A percentile compares a stretch with the other conserved stretches of the same genome.
Conservation (phyloP, 2,113 vertebrate species). For the Brienomyrus brachyistius region DNA sequence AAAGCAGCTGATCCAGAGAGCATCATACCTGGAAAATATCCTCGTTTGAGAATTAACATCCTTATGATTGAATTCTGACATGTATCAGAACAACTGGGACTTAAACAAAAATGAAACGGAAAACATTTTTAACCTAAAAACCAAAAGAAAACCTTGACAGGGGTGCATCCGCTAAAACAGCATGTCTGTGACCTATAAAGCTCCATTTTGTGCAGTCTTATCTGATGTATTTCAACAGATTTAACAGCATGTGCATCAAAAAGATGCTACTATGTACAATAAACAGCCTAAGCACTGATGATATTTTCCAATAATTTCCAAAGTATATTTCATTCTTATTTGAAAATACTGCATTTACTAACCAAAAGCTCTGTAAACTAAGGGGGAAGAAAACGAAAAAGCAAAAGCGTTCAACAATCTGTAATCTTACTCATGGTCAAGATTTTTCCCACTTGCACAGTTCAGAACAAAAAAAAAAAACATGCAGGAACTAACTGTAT, state of each 20-base stretch:
- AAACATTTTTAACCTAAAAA: neutral
- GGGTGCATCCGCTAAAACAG: no score
- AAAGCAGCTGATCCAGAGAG: slow-evolving; percentile 14
- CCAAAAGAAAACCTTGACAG: neutral
- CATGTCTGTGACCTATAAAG: neutral
- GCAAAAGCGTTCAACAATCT: neutral
- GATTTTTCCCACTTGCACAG: neutral
- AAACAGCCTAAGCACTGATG: neutral
- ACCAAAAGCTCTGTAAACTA: slow-evolving; percentile 2
- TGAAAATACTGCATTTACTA: slow-evolving; percentile 11
- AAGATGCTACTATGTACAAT: neutral
- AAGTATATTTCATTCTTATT: neutral
- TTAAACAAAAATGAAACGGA: neutral
- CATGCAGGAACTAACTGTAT: slow-evolving; percentile 12
- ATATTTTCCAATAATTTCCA: neutral
- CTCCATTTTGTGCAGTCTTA: neutral
- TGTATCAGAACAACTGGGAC: neutral
- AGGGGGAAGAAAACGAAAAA: neutral
- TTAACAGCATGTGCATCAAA: neutral
- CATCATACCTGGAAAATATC: neutral
- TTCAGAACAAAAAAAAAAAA: neutral
- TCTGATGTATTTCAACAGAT: neutral
- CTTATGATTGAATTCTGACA: neutral
- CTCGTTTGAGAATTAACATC: slow-evolving; percentile 12
- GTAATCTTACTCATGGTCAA: slow-evolving; percentile 10